These are phyloP conservation scores for Panopea generosa DNA, from an alignment of 2,888 invertebrate species.

Conservation along the genomic window DNA sequence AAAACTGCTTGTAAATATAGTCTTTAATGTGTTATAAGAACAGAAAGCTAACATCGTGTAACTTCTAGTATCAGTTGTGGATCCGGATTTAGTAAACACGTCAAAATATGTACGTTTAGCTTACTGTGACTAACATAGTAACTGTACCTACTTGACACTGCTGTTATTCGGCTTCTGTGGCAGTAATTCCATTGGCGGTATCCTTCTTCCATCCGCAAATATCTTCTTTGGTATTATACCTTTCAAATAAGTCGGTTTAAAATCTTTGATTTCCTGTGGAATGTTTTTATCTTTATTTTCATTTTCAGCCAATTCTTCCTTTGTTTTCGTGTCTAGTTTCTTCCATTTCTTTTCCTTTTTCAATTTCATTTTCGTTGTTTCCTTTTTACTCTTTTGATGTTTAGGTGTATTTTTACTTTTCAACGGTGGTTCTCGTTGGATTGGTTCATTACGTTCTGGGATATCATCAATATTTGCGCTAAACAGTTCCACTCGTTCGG, in stretches of 20 bases:
- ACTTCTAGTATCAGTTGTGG: no score
- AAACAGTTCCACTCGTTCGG: slow-evolving; percentile 26
- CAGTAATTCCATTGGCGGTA: slow-evolving; percentile 78
- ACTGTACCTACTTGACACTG: slow-evolving; percentile 72
- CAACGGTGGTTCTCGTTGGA: not conserved
- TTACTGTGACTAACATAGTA: no score
- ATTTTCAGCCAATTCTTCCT: not conserved
- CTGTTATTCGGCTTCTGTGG: slow-evolving; percentile 79
- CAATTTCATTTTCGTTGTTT: not conserved
- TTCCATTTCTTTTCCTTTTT: not conserved
- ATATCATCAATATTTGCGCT: slow-evolving; percentile 6
- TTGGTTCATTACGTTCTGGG: not conserved
- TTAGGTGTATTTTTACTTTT: not conserved
- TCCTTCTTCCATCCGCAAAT: slow-evolving; percentile 78
- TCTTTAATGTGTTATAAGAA: no score
- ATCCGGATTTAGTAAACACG: no score
- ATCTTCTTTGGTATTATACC: slow-evolving; percentile 77
- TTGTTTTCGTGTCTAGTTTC: not conserved
- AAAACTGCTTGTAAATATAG: no score
- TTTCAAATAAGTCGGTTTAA: slow-evolving; percentile 72
- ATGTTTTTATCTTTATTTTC: slow-evolving; percentile 17
- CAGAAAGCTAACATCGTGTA: no score
- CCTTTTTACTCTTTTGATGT: not conserved
- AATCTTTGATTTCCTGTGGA: slow-evolving; percentile 71
- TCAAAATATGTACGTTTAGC: no score